phyloP scores from a whole-genome alignment of 2,888 invertebrate genomes.

The Gerosis bhagava region DNA sequence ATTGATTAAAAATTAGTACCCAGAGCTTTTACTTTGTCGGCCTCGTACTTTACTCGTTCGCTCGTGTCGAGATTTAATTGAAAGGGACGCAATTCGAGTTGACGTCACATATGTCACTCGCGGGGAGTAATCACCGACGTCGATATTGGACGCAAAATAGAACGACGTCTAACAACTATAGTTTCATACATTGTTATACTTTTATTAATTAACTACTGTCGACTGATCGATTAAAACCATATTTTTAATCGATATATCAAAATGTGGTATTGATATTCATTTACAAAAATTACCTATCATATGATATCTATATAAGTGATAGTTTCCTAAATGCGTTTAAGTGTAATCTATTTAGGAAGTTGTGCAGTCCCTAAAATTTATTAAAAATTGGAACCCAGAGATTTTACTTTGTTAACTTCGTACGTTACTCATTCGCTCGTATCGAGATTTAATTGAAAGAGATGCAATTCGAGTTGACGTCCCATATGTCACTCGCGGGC shows the following conservation, averaged over 20 bases:
- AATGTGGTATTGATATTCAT: no score
- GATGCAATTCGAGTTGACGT: conserved; percentile 49
- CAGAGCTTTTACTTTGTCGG: conserved; percentile 11
- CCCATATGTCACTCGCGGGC: conserved; percentile 41
- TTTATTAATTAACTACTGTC: no score
- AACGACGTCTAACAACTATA: conserved; percentile 68
- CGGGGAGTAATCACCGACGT: conserved; percentile 63
- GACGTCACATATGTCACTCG: conserved; percentile 40
- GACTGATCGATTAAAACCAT: no score
- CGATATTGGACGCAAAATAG: conserved; percentile 46
- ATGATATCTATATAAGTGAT: no score
- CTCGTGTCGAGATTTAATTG: conserved; percentile 63
- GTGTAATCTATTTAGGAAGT: conserved; percentile 3
- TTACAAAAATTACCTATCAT: no score
- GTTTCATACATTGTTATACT: no score
- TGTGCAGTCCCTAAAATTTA: conserved; percentile 3
- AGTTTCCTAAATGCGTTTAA: no score
- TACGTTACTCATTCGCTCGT: not conserved
- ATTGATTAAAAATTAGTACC: conserved; percentile 12
- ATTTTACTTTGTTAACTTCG: conserved; percentile 12
- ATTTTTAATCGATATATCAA: no score
- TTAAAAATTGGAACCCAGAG: conserved; percentile 10
- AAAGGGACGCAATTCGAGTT: conserved; percentile 55
- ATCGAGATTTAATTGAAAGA: conserved; percentile 27
- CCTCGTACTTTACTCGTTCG: conserved; percentile 39